Base-by-base conservation (phyloP, 1,140 invertebrate species). In the Drosophila pachea region DNA sequence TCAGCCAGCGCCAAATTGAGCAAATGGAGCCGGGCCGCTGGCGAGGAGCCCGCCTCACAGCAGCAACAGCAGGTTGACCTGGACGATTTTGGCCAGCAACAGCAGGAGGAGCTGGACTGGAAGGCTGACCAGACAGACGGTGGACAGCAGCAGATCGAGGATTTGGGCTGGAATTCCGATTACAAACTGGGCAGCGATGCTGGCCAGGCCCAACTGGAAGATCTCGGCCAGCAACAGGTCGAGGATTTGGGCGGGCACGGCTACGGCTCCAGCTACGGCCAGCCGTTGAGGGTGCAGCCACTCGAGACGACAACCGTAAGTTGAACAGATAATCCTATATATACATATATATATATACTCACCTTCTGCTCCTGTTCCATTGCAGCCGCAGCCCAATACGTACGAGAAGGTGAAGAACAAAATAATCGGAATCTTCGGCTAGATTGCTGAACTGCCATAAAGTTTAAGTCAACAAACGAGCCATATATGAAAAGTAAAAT, bases 11-110 rank as follows among this genome's bases (percentile, higher is more conserved):
- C 68, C 14, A 69, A 55, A 8, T 5, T 77, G 8, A 47, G 69
- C 11, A 84, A 86, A 35, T 82, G 84, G 84, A 68, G 54, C 50
- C 61, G 79, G 12, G 48, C 69, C 5, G 53, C 77, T 2, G 82
- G 76, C 4, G 62, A 77, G 11, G 70, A 81, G 22, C 74, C 82
- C 0, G 60, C 16, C 0, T 40, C 36, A 4, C 48, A 68, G 42
- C 64, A 63, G 11, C 67, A 70, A 47, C 64, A 63, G 8, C 67
- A 70, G 48, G 36, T 58, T 22, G 53, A 67, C 33, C 12, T 54
- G 9, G 65, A 65, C 31, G 74, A 76, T 22, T 22, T 63, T 11
- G 74, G 74, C 16, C 53, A 79, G 22, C 77, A 79, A 48, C 68
- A 81, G 38, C 72, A 81, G 45, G 65, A 67, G 0, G 76, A 78